Percentiles rank a stretch among this genome's conserved stretches.
phyloP scores from a whole-genome alignment of 2,113 vertebrate species.

The Physeter macrocephalus region DNA sequence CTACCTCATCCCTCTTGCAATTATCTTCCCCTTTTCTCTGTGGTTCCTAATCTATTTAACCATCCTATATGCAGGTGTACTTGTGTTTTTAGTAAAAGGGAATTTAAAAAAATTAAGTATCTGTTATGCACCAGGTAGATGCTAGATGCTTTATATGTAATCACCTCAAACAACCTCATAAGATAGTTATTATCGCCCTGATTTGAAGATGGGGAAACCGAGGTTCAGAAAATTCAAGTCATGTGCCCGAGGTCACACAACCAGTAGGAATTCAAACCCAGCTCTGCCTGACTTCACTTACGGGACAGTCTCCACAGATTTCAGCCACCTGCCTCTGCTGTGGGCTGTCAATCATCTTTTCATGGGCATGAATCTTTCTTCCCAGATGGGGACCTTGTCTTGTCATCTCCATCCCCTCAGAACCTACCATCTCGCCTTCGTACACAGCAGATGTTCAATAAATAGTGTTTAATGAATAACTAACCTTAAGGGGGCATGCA shows the following conservation, averaged over 20 bases:
- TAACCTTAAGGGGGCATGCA: background rate
- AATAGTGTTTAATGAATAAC: background rate
- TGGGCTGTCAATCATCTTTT: background rate
- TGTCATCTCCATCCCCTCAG: background rate
- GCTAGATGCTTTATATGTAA: background rate
- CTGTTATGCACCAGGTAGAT: background rate
- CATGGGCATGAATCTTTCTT: background rate
- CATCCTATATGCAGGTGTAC: background rate
- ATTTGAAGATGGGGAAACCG: background rate
- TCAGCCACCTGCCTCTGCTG: background rate
- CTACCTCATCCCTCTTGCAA: background rate
- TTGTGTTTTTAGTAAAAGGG: background rate
- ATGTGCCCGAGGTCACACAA: background rate
- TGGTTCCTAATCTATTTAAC: background rate
- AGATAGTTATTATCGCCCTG: background rate
- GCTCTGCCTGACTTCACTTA: background rate
- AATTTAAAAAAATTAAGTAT: background rate
- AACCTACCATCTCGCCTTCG: background rate
- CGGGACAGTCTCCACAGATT: background rate
- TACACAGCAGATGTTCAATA: background rate
- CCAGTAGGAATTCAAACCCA: background rate
- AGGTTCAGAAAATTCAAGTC: slow-evolving; percentile 1
- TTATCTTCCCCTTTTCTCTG: background rate
- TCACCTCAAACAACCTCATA: background rate
- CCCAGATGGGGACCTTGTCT: background rate